Evolutionary conservation across 2,888 invertebrate species (phyloP), one percentile per base, ranked within the genome.

Genomic region (Polia nebulosa): DNA sequence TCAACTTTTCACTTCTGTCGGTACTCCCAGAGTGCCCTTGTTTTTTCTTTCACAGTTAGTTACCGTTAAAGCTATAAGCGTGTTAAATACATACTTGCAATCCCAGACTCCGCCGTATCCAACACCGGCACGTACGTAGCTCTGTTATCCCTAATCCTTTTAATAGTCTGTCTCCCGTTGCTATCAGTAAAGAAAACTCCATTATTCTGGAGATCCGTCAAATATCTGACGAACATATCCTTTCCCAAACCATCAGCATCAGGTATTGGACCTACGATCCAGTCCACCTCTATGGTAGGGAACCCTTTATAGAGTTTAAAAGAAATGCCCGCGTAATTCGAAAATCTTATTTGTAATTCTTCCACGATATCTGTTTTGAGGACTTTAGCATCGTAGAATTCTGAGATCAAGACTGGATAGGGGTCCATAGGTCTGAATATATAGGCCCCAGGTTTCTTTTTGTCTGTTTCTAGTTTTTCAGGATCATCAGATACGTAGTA

Each of bases 161-260:
- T 96, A 0, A 99, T 87, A 87, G 97, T 97, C 93, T 99, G 98
- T 0, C 99, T 95, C 0, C 99, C 99, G 92, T 99, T 99, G 0
- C 98, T 97, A 89, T 99, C 99, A 0, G 99, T 99, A 89, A 97
- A 99, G 90, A 99, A 99, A 0, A 93, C 93, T 0, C 96, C 96
- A 0, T 96, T 87, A 0, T 97, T 97, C 0, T 93, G 86, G 29
- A 98, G 88, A 52, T 96, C 91, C 0, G 97, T 97, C 0, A 93
- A 91, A 85, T 97, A 99, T n/a, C 97, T 96, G 0, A 97, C 96
- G 34, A 99, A 96, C 0, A 99, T 93, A 88, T 99, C 99, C 62
- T 85, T 82, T 0, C 99, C 99, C 8, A 97, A 84, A 0, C 90
- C 91, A 79, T 97, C 97, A 0, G 93, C 89, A 0, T 96, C 88